Evolutionary conservation across 2,113 vertebrate species (phyloP).

Genomic region (Heptranchias perlo): DNA sequence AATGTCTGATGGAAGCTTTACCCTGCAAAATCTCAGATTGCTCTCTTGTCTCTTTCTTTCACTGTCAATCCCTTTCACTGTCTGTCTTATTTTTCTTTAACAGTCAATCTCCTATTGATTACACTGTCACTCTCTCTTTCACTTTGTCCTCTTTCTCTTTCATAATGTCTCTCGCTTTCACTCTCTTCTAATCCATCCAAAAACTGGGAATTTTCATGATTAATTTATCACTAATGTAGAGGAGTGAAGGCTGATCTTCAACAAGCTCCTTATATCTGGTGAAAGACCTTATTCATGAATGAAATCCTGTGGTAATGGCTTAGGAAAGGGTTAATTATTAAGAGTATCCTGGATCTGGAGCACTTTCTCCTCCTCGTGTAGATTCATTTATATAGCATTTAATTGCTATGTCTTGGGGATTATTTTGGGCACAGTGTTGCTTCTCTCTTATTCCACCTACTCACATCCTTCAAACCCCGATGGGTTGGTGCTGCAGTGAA

Average conservation of each 20-base stretch:
- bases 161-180: neutral
- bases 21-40: neutral
- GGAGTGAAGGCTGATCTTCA: neutral
- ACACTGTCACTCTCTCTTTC: neutral
- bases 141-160: neutral
- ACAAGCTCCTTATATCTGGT: neutral
- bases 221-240: neutral
- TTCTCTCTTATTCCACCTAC: conserved; percentile 9
- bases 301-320: neutral
- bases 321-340: neutral
- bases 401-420: conserved; percentile 8
- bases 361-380: neutral
- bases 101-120: neutral
- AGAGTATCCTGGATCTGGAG: neutral
- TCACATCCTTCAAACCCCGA: neutral
- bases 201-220: neutral
- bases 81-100: neutral
- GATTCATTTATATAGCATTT: neutral
- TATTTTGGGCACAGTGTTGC: neutral
- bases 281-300: neutral
- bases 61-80: neutral
- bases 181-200: neutral
- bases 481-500: neutral
- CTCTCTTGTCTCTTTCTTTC: neutral
- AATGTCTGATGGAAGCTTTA: neutral